Conservation (phyloP, 2,797 vertebrate species). For the Clarias laeviceps region DNA sequence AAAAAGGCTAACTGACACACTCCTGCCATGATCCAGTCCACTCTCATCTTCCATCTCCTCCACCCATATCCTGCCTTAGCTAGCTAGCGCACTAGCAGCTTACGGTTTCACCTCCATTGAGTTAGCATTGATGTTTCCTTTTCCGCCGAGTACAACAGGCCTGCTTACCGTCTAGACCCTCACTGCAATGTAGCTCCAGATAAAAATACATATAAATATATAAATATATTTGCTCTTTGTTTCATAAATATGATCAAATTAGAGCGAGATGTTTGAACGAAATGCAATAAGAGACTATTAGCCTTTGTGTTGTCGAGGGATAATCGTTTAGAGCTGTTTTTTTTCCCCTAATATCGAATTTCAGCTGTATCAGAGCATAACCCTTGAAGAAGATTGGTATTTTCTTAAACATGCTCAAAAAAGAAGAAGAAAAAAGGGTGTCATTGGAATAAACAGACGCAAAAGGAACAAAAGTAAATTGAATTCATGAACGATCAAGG, state of each 20-base stretch:
- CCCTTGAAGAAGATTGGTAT: constrained; percentile 47
- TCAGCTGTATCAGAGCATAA: constrained; percentile 19
- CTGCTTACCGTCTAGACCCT: constrained; percentile 78
- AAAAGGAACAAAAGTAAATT: not conserved
- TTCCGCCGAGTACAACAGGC: constrained; percentile 68
- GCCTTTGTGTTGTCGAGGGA: constrained; percentile 64
- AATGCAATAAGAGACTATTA: constrained; percentile 81
- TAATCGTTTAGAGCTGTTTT: constrained; percentile 69
- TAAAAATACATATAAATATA: constrained; percentile 57
- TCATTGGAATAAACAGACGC: not conserved
- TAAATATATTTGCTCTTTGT: constrained; percentile 70
- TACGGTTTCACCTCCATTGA: constrained; percentile 72
- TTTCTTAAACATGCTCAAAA: constrained; percentile 48
- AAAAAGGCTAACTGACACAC: constrained; percentile 76
- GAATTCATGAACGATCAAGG: constrained; percentile 50
- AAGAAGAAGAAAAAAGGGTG: not conserved
- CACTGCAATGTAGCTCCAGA: constrained; percentile 64
- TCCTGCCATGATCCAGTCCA: constrained; percentile 74
- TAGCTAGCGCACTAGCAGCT: constrained; percentile 63
- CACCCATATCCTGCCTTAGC: constrained; percentile 50
- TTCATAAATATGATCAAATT: constrained; percentile 80
- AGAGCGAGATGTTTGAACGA: constrained; percentile 74
- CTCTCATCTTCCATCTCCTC: constrained; percentile 67
- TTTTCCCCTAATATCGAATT: constrained; percentile 55
- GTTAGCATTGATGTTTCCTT: constrained; percentile 79